Percentiles rank a stretch among this genome's conserved stretches.
phyloP scores from a whole-genome alignment of 2,797 vertebrate genomes.

The Acropternis orthonyx region DNA sequence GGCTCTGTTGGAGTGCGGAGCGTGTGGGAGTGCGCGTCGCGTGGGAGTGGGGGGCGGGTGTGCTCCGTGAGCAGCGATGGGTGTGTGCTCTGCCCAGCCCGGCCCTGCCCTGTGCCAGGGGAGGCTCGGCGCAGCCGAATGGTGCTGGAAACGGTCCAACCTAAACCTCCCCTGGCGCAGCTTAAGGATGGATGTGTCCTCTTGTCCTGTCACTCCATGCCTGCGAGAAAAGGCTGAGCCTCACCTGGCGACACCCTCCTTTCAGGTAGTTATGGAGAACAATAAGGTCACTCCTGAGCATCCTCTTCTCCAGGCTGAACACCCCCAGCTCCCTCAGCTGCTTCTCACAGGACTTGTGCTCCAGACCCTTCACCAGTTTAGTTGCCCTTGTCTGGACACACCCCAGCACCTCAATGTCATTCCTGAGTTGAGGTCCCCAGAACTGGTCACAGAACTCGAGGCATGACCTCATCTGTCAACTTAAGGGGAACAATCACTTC shows the following conservation, averaged over 20 bases:
- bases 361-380: neutral
- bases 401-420: no score
- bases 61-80: no score
- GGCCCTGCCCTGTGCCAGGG: no score
- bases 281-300: neutral
- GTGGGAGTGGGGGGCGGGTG: no score
- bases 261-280: neutral
- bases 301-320: neutral
- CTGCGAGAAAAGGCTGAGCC: no score
- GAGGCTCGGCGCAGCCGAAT: rapidly evolving
- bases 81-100: no score
- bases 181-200: neutral
- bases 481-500: neutral
- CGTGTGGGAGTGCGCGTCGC: no score
- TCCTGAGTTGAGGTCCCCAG: neutral
- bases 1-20: no score
- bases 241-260: no score
- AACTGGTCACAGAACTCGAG: neutral
- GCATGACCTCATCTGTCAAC: no score
- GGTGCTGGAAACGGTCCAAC: neutral
- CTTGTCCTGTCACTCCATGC: neutral
- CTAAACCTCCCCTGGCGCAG: neutral
- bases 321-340: neutral
- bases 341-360: neutral
- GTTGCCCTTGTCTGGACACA: rapidly evolving